Evolutionary conservation across 1,140 invertebrate genomes (phyloP), one percentile per base, ranked within the genome.

Genomic region (Temnothorax curvispinosus): DNA sequence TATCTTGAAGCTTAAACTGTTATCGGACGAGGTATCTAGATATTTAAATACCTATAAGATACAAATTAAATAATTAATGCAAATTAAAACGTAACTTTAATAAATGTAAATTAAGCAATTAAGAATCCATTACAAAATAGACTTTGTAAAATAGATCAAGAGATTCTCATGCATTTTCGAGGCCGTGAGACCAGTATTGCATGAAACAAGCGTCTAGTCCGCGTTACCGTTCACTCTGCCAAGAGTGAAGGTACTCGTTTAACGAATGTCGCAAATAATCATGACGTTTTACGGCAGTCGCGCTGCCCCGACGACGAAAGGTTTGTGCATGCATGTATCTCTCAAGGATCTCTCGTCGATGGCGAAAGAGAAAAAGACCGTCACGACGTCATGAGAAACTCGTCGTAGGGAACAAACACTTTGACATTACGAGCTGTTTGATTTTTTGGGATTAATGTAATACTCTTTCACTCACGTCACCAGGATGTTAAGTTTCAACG

Each of bases 191-290:
- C 1, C 13, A 41, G n/a, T 18, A 9, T 75, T 75, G 35, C 32
- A 41, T 52, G n/a, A 5, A 5, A 11, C 21, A 21, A 56, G 35
- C n/a, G 4, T 41, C 41, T 21, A 64, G 32, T 65, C 9, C 18
- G 41, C 27, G 21, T 78, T 64, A 64, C 27, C 58, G 27, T 52
- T 77, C 11, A 65, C 32, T 50, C 32, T 38, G 44, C 6, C 21
- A 67, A 56, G 21, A 81, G 50, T 71, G 50, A 81, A 81, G 50
- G 50, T 71, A 41, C 21, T 71, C 11, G 41, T 65, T 67, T 67
- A 80, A 81, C 21, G 50, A 71, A 71, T 56, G 65, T 81, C 78
- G 78, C 78, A 81, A 71, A 56, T 71, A 71, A 81, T 56, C n/a
- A 27, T 54, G 75, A 78, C 11, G 64, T 71, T 71, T 71, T 64